Conservation (phyloP, 2,797 vertebrate species). For the Hydrophis major region DNA sequence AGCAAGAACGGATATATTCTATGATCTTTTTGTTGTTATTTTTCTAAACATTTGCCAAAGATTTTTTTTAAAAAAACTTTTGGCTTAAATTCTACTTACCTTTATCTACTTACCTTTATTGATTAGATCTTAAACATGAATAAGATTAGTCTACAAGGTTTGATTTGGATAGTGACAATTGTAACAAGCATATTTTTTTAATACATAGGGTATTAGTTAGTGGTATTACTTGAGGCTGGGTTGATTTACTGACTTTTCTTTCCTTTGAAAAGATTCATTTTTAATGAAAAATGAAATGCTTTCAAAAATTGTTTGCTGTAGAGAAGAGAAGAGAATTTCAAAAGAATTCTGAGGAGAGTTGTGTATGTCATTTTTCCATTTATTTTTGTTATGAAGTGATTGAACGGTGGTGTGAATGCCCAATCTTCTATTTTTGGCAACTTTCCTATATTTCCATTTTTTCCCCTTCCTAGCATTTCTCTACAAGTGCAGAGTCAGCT, state of each 20-base stretch:
- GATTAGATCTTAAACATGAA: not conserved
- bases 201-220: not conserved
- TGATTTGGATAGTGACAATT: not conserved
- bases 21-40: not conserved
- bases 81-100: not conserved
- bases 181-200: not conserved
- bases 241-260: not conserved
- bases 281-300: not conserved
- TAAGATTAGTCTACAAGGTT: not conserved
- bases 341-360: not conserved
- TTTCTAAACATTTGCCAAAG: not conserved
- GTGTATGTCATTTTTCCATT: not conserved
- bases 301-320: not conserved
- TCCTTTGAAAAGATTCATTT: not conserved
- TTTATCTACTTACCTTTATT: not conserved
- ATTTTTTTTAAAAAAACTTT: not conserved
- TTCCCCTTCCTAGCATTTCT: not conserved
- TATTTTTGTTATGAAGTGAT: not conserved
- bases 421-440: not conserved
- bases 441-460: not conserved
- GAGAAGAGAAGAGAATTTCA: not conserved
- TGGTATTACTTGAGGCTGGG: not conserved
- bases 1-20: not conserved
- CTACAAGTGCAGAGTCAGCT: not conserved
- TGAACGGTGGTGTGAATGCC: not conserved